Percentiles rank a stretch among this genome's conserved stretches.
Evolutionary conservation across 2,797 vertebrate species (phyloP).

Genomic region (Pteropus rufus): DNA sequence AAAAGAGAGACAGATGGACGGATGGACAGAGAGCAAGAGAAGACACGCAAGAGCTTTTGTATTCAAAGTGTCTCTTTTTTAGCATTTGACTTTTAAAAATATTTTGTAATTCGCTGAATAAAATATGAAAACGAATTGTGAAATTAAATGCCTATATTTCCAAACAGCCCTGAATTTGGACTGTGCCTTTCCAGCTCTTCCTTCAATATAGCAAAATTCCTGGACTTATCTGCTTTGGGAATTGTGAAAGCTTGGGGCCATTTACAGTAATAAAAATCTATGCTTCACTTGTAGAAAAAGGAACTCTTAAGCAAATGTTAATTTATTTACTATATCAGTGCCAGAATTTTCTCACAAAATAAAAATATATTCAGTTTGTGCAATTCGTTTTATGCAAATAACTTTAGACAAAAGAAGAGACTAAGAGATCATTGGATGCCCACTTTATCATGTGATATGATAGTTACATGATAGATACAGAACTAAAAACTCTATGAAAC

Average conservation of each 20-base stretch:
- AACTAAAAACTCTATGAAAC: background rate
- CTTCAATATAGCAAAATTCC: background rate
- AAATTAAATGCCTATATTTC: slow-evolving; percentile 28
- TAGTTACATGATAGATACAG: background rate
- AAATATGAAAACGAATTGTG: slow-evolving; percentile 28
- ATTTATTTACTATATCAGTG: slow-evolving; percentile 40
- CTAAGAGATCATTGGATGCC: background rate
- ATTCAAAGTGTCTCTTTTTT: background rate
- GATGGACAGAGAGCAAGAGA: background rate
- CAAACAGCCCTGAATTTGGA: background rate
- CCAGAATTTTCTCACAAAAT: slow-evolving; percentile 29
- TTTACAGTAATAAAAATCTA: slow-evolving; percentile 12
- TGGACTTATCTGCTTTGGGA: slow-evolving; percentile 30
- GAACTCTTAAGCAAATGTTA: slow-evolving; percentile 42
- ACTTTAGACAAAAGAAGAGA: background rate
- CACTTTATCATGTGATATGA: background rate
- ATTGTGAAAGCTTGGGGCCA: slow-evolving; percentile 19
- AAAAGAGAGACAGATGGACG: background rate
- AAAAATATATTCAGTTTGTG: background rate
- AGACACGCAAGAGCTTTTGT: background rate
- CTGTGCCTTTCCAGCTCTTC: background rate
- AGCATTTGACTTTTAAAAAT: background rate
- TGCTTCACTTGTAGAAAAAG: slow-evolving; percentile 39
- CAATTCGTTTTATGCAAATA: slow-evolving; percentile 30
- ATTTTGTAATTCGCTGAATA: slow-evolving; percentile 10